Evolutionary conservation across 2,113 vertebrate species (phyloP), one percentile per base, ranked within the genome.

Genomic region (Nibea albiflora): DNA sequence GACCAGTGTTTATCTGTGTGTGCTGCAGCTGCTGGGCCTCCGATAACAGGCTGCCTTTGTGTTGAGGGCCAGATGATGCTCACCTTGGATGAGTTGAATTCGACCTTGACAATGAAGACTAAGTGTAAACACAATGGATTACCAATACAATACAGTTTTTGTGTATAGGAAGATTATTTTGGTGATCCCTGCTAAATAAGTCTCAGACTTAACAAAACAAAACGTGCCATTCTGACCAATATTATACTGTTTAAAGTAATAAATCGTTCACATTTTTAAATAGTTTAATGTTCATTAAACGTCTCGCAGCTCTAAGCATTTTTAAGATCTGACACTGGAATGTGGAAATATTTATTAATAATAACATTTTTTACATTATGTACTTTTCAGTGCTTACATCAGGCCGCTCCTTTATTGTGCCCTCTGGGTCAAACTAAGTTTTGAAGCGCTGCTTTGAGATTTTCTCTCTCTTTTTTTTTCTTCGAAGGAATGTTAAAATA

Each of bases 21-120:
- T 92, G 87, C 94, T 91, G 91, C 94, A 95, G 95, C 94, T 94
- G 92, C 90, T 67, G 68, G 49, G 60, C 88, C 81, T 80, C 78
- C 22, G 86, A 93, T 92, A 95, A 93, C 83, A 85, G 74, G 35
- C 76, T 31, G 83, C 70, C 87, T 88, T 90, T 84, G 86, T 88
- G 77, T 65, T 39, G 17, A 1, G 20, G 35, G 35, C n/a, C 72
- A 61, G 73, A 61, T 12, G 87, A 90, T 85, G 83, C 79, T 90
- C 82, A 89, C 87, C 81, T 92, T 72, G 60, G 79, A 87, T 85
- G 79, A 62, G 82, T 83, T 65, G 56, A 62, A 60, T 89, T 66
- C 66, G 80, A 90, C 85, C 89, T 82, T 81, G 75, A 84, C 68
- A 70, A 63, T 67, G 53, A 65, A 81, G 57, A 58, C 63, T 12